A percentile compares a stretch with the other conserved stretches of the same genome.
Conservation (phyloP, 1,140 invertebrate species). For the Drosophila teissieri region DNA sequence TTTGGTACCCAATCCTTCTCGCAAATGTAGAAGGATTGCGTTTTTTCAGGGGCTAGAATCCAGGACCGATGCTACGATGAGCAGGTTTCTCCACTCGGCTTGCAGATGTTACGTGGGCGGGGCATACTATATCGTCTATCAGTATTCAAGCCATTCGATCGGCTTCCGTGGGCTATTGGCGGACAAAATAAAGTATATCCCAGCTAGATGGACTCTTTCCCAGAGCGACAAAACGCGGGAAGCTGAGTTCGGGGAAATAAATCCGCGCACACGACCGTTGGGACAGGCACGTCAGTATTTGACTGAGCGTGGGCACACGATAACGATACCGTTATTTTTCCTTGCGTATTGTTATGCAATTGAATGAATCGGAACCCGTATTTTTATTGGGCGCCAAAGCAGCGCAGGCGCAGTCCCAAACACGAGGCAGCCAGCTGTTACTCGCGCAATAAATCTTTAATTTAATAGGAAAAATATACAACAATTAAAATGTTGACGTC, state of each 20-base stretch:
- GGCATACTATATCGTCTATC: constrained; percentile 24
- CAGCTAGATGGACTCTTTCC: constrained; percentile 16
- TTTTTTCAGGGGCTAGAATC: constrained; percentile 4
- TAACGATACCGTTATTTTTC: constrained; percentile 73
- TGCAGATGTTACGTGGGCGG: constrained; percentile 36
- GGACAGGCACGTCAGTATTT: constrained; percentile 71
- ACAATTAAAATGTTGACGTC: too few relatives aligned
- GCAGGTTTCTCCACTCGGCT: constrained; percentile 19
- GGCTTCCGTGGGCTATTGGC: neutral
- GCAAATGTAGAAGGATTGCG: neutral
- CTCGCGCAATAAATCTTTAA: too few relatives aligned
- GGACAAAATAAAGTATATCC: constrained; percentile 8
- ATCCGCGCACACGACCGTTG: constrained; percentile 53
- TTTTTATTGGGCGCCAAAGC: constrained; percentile 62
- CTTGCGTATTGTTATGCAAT: constrained; percentile 71
- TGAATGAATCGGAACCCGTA: constrained; percentile 64
- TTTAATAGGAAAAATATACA: neutral
- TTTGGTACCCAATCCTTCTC: constrained; percentile 17
- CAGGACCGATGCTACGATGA: constrained; percentile 35
- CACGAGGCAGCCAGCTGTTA: constrained; percentile 44
- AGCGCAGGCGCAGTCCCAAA: constrained; percentile 46
- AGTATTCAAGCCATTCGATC: constrained; percentile 31
- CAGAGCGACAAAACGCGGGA: constrained; percentile 24
- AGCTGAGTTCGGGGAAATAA: constrained; percentile 1
- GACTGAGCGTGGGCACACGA: constrained; percentile 70